Evolutionary conservation across 2,888 invertebrate species (phyloP), one percentile per base, ranked within the genome.

Genomic region (Hartigia nigra): DNA sequence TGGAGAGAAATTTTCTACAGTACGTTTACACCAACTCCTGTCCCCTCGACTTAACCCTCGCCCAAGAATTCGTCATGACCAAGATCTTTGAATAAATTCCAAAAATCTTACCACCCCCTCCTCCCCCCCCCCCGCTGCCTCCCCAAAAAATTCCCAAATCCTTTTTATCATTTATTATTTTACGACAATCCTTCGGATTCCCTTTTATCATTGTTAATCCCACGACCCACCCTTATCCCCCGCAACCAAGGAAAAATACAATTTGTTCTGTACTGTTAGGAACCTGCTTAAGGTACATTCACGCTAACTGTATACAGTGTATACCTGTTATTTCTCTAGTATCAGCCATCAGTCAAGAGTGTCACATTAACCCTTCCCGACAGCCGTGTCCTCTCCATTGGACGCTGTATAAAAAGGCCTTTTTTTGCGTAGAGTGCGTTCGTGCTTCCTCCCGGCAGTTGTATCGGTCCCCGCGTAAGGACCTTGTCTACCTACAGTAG

Each of bases 401-500:
- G 55, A 55, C 55, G 55, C 55, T 55, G 55, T 55, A 55, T 55
- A 55, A 55, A 55, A 55, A 55, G 55, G 9, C 55, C 55, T 55
- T 55, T 55, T 55, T 55, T 55, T 55, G 55, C 55, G 23, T 55
- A 55, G 55, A 55, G 55, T 55, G 55, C 55, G 55, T 23, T 55
- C 23, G 55, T 55, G 55, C 39, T 55, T 55, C 39, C 39, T 55
- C 39, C 39, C 14, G 39, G 39, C 55, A 55, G 23, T 55, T 23
- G 23, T 55, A 55, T 55, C 23, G 55, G 55, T 55, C 55, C 55
- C 55, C 55, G 55, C 55, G 55, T 55, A 55, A 55, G 55, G 55
- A 55, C 55, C 23, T 55, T 55, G 55, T 14, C 55, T 55, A 55
- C 55, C 55, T 75, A 72, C 72, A 79, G 78, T 76, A 86, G 85